Evolutionary conservation across 2,797 vertebrate genomes (phyloP), one percentile per base, ranked within the genome.

Genomic region (Eurystomus glaucurus): DNA sequence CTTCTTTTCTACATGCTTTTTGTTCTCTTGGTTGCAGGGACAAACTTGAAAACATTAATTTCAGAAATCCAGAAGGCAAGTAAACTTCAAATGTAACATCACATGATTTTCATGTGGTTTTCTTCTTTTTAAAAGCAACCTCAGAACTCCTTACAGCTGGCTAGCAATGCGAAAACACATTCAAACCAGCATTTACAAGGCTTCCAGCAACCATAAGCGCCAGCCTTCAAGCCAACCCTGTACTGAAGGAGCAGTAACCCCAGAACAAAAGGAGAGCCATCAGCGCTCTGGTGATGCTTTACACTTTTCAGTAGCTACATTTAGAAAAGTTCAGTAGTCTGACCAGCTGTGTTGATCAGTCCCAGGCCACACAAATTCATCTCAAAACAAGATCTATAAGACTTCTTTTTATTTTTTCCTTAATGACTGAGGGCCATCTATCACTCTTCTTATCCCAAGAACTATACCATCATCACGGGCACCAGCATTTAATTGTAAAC

Each of bases 401-500:
- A 51, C 5, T 5, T 70, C 18, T 50, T 75, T 65, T 76, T 83
- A 74, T 85, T 92, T 83, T 85, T 72, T 66, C 54, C 29, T 76
- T 62, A 85, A 69, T n/a, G 41, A 89, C 71, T 29, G 22, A 85
- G 31, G 23, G 58, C 5, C 25, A 69, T 62, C 35, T 35, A 57
- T 29, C 29, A 66, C 29, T 65, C 57, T 52, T 64, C 29, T 41
- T 58, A 48, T 80, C 52, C 64, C 81, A 94, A 33, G 46, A 92
- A 80, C 80, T 25, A 11, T 46, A 75, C 19, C 72, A 60, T 41
- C 80, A 74, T 91, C 75, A 70, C 22, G 86, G 69, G 92, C 45
- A 92, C 94, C 31, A 78, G 76, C 75, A 88, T 97, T 97, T 97
- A 97, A 96, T 88, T 37, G 19, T 93, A 97, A 98, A 97, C 51